Base-by-base conservation (phyloP, 1,140 invertebrate genomes). In the Drosophila kepulauana region DNA sequence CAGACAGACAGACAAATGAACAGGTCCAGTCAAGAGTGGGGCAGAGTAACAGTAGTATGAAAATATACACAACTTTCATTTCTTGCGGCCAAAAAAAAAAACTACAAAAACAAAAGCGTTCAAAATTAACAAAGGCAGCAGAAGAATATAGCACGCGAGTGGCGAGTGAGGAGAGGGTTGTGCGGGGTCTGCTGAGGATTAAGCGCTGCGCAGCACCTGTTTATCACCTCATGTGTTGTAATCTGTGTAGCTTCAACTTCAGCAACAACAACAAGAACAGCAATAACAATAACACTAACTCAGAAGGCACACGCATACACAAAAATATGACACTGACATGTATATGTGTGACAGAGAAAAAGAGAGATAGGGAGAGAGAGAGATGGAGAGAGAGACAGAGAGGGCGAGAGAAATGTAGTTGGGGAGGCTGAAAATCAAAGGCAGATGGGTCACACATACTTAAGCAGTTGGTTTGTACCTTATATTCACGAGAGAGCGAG, bases 201-300 rank as follows among this genome's bases (percentile, higher is more conserved):
- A 85, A 82, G 72, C 84, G 64, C 69, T 49, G 65, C 45, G 74
- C 78, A 85, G 82, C 82, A 88, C 84, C 84, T 88, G 84, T 89
- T 88, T 88, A 88, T 84, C 84, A 88, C 84, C 74, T 84, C 77
- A 75, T 88, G 84, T 88, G 85, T 88, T 88, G 84, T 88, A 88
- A 88, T 88, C 85, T 81, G 84, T 69, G 84, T 79, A 75, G 84
- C 80, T 79, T 64, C 52, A 85, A 79, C 70, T 75, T 38, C 41
- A 68, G 52, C 57, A 56, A 56, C 56, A 58, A 35, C 20, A 61
- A 41, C 30, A 52, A 41, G 59, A 67, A 52, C 30, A 73, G 48
- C 45, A 58, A 65, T 52, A 75, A 70, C 72, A 70, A 63, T 64
- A 62, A 63, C 58, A 57, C 45, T 63, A 63, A 58, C 72, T 58